Evolutionary conservation across 2,888 invertebrate species (phyloP), one percentile per base, ranked within the genome.

Genomic region (Cerceris rybyensis): DNA sequence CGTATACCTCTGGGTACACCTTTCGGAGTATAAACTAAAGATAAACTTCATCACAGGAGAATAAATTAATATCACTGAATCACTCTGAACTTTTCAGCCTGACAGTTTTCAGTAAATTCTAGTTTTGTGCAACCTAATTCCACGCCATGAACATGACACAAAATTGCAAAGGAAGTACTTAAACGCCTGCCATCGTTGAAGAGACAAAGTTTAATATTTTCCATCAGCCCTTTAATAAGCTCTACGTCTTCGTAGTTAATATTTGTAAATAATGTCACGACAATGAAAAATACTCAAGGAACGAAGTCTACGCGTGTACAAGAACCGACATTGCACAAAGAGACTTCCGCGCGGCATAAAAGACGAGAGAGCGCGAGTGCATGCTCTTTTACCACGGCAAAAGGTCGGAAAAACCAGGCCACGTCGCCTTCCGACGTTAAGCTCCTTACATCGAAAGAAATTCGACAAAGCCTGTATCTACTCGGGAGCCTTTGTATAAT

Each of bases 361-460:
- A 66, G 66, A 60, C 60, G 46, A 16, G 55, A 50, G 49, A 49
- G 14, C 16, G 55, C 58, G 49, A 49, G 14, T 28, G 9, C 41
- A 63, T 41, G 14, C 9, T 49, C 60, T 41, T 54, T 73, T 57
- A 14, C 52, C 28, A 61, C 64, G 75, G 61, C 60, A 68, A 60
- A 66, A 69, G 70, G 46, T 63, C 58, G 75, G 66, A 66, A 74
- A 73, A 82, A 75, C 67, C 57, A 61, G 66, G 75, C 67, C 67
- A 76, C 57, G 39, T 70, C 42, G 50, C 46, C 66, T 63, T 65
- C 28, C 66, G 43, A 67, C 28, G 60, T 70, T 75, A 73, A 81
- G 82, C 78, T 73, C 13, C 75, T 80, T 80, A 73, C 52, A 60
- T 59, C 59, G 39, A 17, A 68, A 72, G 68, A 83, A 80, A 77